phyloP scores from a whole-genome alignment of 2,797 vertebrate genomes.

The Urosaurus nigricauda region DNA sequence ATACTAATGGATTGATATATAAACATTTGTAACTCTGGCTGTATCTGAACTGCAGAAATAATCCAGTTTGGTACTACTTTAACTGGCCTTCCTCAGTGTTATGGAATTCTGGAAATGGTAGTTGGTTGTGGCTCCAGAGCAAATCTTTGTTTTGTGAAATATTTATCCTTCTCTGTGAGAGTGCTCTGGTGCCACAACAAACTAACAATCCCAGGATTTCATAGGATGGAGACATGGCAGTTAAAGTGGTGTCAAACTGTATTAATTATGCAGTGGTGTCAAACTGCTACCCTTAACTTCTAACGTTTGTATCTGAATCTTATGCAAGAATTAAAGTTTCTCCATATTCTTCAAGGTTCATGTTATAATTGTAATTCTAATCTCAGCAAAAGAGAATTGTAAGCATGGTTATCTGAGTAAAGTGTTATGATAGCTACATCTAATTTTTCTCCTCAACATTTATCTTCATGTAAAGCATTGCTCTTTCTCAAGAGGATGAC shows the following conservation, averaged over 20 bases:
- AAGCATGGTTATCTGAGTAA: neutral
- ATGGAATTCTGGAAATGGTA: too few species aligned
- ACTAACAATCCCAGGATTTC: too few species aligned
- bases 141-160: too few species aligned
- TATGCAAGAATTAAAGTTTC: neutral
- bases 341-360: neutral
- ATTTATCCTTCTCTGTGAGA: too few species aligned
- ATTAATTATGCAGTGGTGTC: too few species aligned
- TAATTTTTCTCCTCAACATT: neutral
- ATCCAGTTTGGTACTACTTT: too few species aligned
- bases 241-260: too few species aligned
- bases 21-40: constrained; percentile 55
- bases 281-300: constrained; percentile 31
- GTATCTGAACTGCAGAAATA: too few species aligned
- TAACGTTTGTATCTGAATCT: constrained; percentile 41
- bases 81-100: too few species aligned
- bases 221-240: too few species aligned
- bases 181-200: too few species aligned
- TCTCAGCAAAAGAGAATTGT: accelerated
- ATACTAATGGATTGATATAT: constrained; percentile 50
- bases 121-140: too few species aligned
- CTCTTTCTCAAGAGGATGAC: neutral
- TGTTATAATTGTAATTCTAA: neutral
- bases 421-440: neutral
- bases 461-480: neutral